Evolutionary conservation across 2,888 invertebrate genomes (phyloP), one percentile per base, ranked within the genome.

Genomic region (Lamproptera curius): DNA sequence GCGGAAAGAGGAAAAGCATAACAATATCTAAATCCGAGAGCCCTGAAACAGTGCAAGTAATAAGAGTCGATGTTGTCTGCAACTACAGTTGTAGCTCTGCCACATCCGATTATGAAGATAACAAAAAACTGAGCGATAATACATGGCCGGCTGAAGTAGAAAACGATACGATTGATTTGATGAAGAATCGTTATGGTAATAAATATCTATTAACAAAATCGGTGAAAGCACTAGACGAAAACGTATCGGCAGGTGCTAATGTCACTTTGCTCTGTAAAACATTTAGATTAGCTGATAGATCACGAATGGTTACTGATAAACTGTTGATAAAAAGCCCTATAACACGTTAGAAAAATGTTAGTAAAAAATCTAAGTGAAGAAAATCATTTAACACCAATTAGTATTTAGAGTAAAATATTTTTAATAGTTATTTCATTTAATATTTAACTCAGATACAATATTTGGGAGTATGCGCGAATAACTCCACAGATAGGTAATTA

Each of bases 11-110:
- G 50, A 86, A 84, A 67, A 83, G 85, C 55, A 65, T 88, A 0
- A 88, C 85, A 0, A 82, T 87, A 54, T 85, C 88, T 0, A 72
- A 85, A 37, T 63, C 76, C 8, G 81, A 78, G 52, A 87, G 84
- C 53, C 88, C 88, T 5, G 86, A 87, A 51, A 86, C 87, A 0
- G 72, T 86, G 8, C 87, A 88, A 65, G 76, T 88, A 1, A 88
- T 89, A 15, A 69, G 88, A 62, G 88, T 88, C 0, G 89, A 89
- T 52, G 86, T 89, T 5, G 80, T 88, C 8, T 79, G 84, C 51
- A 81, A 82, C 55, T 67, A 74, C 52, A 70, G 63, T 41, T 57
- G 57, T 28, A 70, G 61, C 34, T 64, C 76, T 0, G 53, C 66
- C 0, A 53, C 63, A 23, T 75, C 75, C 1, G 70, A 74, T 40